These are phyloP conservation scores for Lasiurus borealis DNA, from an alignment of 2,113 vertebrate genomes.

Conservation along the genomic window DNA sequence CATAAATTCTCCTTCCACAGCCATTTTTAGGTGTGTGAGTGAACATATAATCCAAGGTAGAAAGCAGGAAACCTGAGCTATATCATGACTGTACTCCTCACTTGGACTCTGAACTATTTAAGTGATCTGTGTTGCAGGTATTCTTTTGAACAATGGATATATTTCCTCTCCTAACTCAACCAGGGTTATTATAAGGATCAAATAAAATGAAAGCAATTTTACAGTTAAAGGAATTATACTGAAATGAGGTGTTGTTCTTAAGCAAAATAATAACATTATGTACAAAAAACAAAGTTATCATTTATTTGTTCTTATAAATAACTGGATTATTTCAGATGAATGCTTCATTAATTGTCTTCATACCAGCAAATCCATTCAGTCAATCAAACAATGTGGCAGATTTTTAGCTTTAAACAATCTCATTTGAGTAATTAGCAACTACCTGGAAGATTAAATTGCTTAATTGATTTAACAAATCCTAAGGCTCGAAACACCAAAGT, in stretches of 20 bases:
- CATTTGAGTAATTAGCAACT: constrained; percentile 24
- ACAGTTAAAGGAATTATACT: neutral
- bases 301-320: constrained; percentile 64
- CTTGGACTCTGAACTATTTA: neutral
- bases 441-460: constrained; percentile 10
- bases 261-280: constrained; percentile 62
- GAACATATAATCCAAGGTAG: no score
- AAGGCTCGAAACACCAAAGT: neutral
- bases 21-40: neutral
- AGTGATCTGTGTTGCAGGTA: neutral
- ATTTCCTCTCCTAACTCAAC: neutral
- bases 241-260: neutral
- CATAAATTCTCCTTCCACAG: neutral
- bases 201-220: neutral
- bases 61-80: neutral
- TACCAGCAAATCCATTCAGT: neutral
- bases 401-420: constrained; percentile 28
- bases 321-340: constrained; percentile 56
- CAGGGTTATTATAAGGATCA: neutral
- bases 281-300: constrained; percentile 57
- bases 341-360: constrained; percentile 30
- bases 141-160: neutral
- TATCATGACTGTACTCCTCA: neutral
- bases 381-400: constrained; percentile 9
- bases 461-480: no score